Evolutionary conservation across 2,113 vertebrate species (phyloP), one percentile per base, ranked within the genome.

Genomic region (Nannobrachium achirus): DNA sequence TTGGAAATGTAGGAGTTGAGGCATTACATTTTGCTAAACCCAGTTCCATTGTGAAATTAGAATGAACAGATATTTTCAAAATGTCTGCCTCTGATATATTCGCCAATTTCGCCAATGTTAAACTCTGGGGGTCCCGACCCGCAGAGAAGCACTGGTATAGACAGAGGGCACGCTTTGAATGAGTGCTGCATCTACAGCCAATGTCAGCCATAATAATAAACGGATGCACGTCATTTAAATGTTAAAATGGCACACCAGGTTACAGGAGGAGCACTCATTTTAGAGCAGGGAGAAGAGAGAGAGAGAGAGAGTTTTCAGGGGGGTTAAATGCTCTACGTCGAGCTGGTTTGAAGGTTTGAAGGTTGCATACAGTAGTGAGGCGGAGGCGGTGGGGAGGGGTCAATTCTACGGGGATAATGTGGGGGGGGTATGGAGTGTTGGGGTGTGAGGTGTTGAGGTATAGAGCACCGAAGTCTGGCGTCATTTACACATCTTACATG

Each of bases 181-280:
- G 45, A 56, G 8, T 60, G 51, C 39, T 68, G 8, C 50, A 25
- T 61, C 18, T 25, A 44, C 14, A 25, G 57, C n/a, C n/a, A n/a
- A n/a, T 63, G 14, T 64, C 53, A 50, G 19, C 6, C 48, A 62
- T 52, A 61, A 42, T 44, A 45, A 56, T 8, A 10, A 8, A 44
- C 49, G 53, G 41, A 41, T 16, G 4, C 39, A 15, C 40, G 42
- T 9, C 10, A 42, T 40, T 15, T 3, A 18, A 15, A 42, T 63
- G 62, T 64, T 64, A 51, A 51, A 39, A 67, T 48, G 19, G 46
- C 45, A 74, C 16, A 33, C 63, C 66, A 76, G 61, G 76, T 69
- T 75, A 68, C 64, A 70, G 19, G 41, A 46, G 18, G 20, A n/a
- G 45, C 40, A 59, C 42, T 41, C 48, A 3, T 42, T 71, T 52